phyloP scores from a whole-genome alignment of 2,113 vertebrate genomes.

The Sprattus sprattus region DNA sequence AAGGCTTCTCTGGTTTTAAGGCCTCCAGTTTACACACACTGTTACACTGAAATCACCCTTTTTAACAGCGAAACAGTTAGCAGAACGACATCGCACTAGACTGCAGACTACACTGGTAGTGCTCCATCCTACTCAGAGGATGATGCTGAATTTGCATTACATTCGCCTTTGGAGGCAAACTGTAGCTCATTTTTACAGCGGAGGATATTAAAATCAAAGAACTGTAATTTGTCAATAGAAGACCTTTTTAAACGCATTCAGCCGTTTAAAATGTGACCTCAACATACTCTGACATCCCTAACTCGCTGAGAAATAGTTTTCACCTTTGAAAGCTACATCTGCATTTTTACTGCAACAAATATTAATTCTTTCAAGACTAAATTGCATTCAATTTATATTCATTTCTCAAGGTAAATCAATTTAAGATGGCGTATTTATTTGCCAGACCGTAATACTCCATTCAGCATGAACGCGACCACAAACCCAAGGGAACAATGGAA shows the following conservation, averaged over 20 bases:
- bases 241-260: constrained; percentile 9
- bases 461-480: neutral
- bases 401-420: neutral
- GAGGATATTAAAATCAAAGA: constrained; percentile 2
- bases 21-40: neutral
- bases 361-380: neutral
- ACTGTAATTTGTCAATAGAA: constrained; percentile 6
- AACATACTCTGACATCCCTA: neutral
- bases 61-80: neutral
- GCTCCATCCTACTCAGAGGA: neutral
- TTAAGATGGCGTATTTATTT: constrained; percentile 3
- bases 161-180: neutral
- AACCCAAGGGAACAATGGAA: neutral
- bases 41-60: neutral
- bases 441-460: neutral
- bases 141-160: neutral
- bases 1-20: neutral
- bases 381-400: neutral
- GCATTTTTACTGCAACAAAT: neutral
- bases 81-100: neutral
- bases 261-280: neutral
- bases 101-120: neutral
- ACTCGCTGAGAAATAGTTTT: neutral
- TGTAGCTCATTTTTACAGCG: neutral
- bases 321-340: constrained; percentile 12